phyloP scores from a whole-genome alignment of 1,140 invertebrate genomes.

The Orchestia grillus region DNA sequence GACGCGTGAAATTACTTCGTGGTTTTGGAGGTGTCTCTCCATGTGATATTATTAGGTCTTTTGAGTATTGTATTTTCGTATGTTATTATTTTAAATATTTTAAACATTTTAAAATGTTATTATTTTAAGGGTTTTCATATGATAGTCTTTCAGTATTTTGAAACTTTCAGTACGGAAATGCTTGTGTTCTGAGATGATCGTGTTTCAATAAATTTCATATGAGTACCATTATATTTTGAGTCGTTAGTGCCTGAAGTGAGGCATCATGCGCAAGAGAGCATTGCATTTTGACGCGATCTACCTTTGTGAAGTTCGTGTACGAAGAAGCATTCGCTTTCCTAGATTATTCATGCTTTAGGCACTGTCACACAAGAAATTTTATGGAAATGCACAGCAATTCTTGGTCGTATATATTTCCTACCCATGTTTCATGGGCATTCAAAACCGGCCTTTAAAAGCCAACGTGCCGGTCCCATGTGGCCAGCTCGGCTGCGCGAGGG shows the following conservation, averaged over 20 bases:
- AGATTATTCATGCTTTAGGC: neutral
- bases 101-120: neutral
- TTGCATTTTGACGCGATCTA: neutral
- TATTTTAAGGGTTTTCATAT: neutral
- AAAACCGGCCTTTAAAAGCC: too few species aligned
- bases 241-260: neutral
- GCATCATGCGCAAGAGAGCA: neutral
- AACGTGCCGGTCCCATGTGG: too few species aligned
- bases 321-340: neutral
- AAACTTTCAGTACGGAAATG: too few species aligned
- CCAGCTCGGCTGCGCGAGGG: too few species aligned
- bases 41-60: neutral
- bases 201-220: too few species aligned
- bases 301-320: neutral
- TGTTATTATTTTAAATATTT: too few species aligned
- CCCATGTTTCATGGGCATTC: too few species aligned
- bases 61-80: neutral
- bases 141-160: too few species aligned
- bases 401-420: too few species aligned
- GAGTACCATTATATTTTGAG: too few species aligned
- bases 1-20: neutral
- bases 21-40: neutral
- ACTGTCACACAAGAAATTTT: neutral
- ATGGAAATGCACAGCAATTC: too few species aligned
- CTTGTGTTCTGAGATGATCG: too few species aligned